Base-by-base conservation (phyloP, 2,888 invertebrate genomes). In the Mythimna vitellina region DNA sequence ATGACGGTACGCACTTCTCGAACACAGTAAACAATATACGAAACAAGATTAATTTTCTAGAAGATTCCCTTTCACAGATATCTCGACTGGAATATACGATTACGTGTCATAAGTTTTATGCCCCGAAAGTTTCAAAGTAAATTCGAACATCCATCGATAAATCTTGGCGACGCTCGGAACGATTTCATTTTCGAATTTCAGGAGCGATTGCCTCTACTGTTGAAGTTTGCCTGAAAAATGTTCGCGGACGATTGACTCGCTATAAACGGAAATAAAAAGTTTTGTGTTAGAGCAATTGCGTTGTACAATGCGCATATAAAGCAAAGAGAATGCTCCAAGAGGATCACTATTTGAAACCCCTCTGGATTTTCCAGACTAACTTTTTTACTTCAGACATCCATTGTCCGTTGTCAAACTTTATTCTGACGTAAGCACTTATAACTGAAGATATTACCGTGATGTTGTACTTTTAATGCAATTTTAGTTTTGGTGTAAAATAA, bases 131-230 rank as follows among this genome's bases (percentile, higher is more conserved):
- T 96, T 94, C 93, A 93, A 95, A 96, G 95, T 95, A 95, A 95
- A 96, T 95, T 95, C 93, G 95, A 96, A 94, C 95, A 95, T 95
- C 93, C 93, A 95, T 95, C 96, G 94, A 96, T 96, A 96, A 96
- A 96, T 96, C 96, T 96, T 94, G 93, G 96, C 94, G 96, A 95
- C 95, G 95, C 95, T 95, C 92, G 91, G 93, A 94, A 95, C 95
- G 96, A 95, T 96, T 96, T 96, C 96, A 96, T 96, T 96, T 96
- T 96, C 96, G 96, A 95, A 96, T 96, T 96, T 96, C 96, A 95
- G 96, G 94, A 96, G 92, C 96, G 95, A 96, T 96, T 96, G 95
- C 95, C 94, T 94, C 95, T 92, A 95, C 95, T 96, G 96, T 96
- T 96, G 95, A 96, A 96, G 95, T 96, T 96, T 96, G 95, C 95